phyloP scores from a whole-genome alignment of 2,113 vertebrate species.

The Megaptera novaeangliae region DNA sequence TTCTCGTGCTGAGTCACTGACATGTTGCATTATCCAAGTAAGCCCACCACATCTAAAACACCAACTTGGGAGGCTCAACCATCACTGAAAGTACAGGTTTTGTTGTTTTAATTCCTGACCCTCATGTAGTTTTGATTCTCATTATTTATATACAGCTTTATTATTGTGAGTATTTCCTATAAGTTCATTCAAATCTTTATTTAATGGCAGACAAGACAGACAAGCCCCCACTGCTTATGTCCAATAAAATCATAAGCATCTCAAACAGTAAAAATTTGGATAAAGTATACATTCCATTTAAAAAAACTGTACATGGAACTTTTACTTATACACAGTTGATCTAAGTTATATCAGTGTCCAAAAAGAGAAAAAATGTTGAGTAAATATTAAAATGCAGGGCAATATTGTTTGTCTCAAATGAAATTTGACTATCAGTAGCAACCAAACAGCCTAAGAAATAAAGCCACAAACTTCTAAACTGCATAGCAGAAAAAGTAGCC shows the following conservation, averaged over 20 bases:
- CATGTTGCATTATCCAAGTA: neutral
- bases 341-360: neutral
- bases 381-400: constrained; percentile 2
- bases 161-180: neutral
- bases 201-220: neutral
- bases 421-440: constrained; percentile 3
- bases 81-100: neutral
- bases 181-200: neutral
- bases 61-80: neutral
- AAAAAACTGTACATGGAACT: neutral
- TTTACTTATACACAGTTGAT: neutral
- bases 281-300: neutral
- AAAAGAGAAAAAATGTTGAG: neutral
- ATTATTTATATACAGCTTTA: neutral
- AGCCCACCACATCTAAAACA: neutral
- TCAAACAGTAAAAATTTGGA: neutral
- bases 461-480: neutral
- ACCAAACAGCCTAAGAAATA: neutral
- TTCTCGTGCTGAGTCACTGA: neutral
- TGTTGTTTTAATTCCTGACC: neutral
- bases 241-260: constrained; percentile 19
- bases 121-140: neutral
- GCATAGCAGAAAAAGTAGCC: neutral
- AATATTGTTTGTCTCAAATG: neutral
- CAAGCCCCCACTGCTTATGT: neutral